Evolutionary conservation across 2,888 invertebrate species (phyloP), one percentile per base, ranked within the genome.

Genomic region (Cheilosia vulpina): DNA sequence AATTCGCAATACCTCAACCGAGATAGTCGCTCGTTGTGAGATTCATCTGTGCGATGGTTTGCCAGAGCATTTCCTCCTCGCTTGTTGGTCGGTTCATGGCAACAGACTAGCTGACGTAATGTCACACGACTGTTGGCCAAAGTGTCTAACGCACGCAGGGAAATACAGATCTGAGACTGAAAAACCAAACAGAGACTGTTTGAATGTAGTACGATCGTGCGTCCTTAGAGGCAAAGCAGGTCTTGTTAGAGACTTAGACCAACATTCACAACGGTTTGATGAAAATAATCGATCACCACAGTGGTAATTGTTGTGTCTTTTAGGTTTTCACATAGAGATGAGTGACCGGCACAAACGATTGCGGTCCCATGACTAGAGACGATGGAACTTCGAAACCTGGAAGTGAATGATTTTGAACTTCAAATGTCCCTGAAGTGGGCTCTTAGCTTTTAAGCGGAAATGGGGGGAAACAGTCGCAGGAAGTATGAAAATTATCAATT

Each of bases 221-320:
- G 50, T 52, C 63, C 63, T 50, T 65, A 21, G 24, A 19, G 47
- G 3, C 63, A 65, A 47, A 65, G 63, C 50, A 50, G 50, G 63
- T 65, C 63, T 65, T 34, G 34, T 34, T 43, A 21, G 31, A 43
- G 60, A 11, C 41, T 24, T 24, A 60, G 15, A 6, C 38, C 3
- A 13, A 4, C 38, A 43, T 24, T 17, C n/a, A 41, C 60, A 24
- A 15, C n/a, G 60, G 41, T 43, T 60, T 13, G 38, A 38, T 38
- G 58, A 38, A 21, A 58, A 58, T 21, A 58, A 7, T 21, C 41
- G 7, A 43, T 24, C 13, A 41, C n/a, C 2, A 38, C 24, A 15
- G n/a, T 43, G 43, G 43, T 60, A 60, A 24, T 43, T 60, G n/a
- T 2, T 43, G 4, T 7, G 2, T 47, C 0, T 47, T 47, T 47